Evolutionary conservation across 2,113 vertebrate genomes (phyloP), one percentile per base, ranked within the genome.

Genomic region (Tyto alba): DNA sequence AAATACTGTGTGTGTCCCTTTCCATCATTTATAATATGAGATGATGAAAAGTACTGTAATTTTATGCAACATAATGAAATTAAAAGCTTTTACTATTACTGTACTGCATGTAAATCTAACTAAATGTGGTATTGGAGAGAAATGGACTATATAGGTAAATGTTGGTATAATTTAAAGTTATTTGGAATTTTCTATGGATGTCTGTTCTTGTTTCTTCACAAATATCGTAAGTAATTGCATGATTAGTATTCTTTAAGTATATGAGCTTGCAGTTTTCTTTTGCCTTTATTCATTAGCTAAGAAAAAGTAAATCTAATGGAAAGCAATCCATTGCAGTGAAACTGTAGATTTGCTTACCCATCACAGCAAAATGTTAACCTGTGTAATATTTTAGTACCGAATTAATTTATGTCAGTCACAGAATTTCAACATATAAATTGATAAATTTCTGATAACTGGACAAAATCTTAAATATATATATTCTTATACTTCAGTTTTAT

Each of bases 61-160:
- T 94, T 93, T 95, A 94, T 96, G 93, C 95, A 86, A 87, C 79
- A 68, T 90, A 96, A 97, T 95, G 92, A 95, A 91, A 91, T 92
- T 85, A 95, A 96, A 95, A 96, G 72, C 81, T 89, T 93, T 91
- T 91, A 40, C 40, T 91, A 90, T 90, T 83, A 75, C 79, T 45
- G n/a, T 87, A 64, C 47, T 75, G 56, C 17, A 88, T 66, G 82
- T 96, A 95, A 97, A 94, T 89, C 88, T 94, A 91, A 94, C 53
- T 85, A 94, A 94, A 86, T 60, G 83, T 75, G 64, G 60, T 83
- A 41, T 22, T 93, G 75, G 60, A 83, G 45, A 71, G 75, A 84
- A 68, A 79, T 85, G 84, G 76, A 47, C 86, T 91, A 32, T 67
- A 62, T 86, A 92, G 77, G 69, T 94, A 94, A 94, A 85, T 68